These are phyloP conservation scores for Bombus cullumanus DNA, from an alignment of 1,140 invertebrate genomes.

Conservation along the genomic window DNA sequence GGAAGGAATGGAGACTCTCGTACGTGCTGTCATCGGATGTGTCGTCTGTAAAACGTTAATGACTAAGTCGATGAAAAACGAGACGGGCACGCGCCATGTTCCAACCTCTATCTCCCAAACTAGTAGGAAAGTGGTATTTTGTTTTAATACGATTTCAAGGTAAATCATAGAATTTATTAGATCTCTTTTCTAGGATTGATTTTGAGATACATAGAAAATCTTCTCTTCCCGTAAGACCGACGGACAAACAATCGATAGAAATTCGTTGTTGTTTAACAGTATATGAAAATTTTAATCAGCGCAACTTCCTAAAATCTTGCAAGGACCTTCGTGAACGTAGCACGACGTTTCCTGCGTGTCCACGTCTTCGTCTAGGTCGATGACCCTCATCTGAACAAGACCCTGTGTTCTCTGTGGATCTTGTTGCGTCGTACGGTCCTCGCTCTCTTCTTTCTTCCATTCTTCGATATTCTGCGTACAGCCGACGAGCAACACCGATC, in stretches of 20 bases:
- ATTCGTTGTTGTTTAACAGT: not conserved
- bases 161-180: not conserved
- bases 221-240: not conserved
- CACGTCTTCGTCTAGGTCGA: slow-evolving; percentile 71
- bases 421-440: not conserved
- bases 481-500: slow-evolving; percentile 78
- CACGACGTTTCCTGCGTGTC: slow-evolving; percentile 80
- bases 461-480: slow-evolving; percentile 24
- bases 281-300: not conserved
- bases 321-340: slow-evolving; percentile 79
- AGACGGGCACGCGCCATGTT: not conserved
- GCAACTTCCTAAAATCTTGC: not conserved
- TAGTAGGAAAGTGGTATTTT: not conserved
- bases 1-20: slow-evolving; percentile 75
- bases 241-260: not conserved
- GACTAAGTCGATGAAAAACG: not conserved
- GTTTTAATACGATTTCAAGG: not conserved
- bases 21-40: slow-evolving; percentile 79
- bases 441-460: slow-evolving; percentile 28
- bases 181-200: not conserved
- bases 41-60: slow-evolving; percentile 65
- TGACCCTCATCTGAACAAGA: slow-evolving; percentile 77
- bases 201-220: not conserved
- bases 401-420: slow-evolving; percentile 62
- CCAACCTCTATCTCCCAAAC: not conserved